These are phyloP conservation scores for Lithophane socia DNA, from an alignment of 2,888 invertebrate species.

Conservation along the genomic window DNA sequence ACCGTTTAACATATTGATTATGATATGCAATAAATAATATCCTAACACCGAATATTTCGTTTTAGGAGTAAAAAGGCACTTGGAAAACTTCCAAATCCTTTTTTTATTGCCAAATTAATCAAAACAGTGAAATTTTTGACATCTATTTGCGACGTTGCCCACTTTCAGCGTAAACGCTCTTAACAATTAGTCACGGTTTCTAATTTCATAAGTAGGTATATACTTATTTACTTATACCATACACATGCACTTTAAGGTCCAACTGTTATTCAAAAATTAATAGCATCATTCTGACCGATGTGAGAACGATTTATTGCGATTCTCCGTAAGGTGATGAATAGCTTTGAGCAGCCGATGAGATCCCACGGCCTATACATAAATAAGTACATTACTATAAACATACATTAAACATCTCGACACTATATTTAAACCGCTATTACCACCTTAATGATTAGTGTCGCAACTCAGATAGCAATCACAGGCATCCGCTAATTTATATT, in stretches of 20 bases:
- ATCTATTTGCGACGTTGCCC: no score
- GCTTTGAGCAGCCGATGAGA: neutral
- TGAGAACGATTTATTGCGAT: constrained; percentile 8
- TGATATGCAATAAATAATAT: no score
- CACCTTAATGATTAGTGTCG: constrained; percentile 58
- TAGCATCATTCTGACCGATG: constrained; percentile 5
- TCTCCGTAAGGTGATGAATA: constrained; percentile 18
- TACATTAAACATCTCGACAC: constrained; percentile 27
- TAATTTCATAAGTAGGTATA: neutral
- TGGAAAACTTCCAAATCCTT: no score
- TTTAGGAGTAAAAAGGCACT: no score
- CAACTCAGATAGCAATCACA: constrained; percentile 57
- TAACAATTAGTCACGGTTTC: neutral
- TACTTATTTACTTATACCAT: neutral
- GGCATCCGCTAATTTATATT: constrained; percentile 57
- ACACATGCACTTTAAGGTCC: neutral
- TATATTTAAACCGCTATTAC: constrained; percentile 38
- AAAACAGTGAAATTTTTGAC: no score
- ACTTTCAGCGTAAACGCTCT: no score
- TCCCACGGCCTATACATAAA: neutral
- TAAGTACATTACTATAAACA: constrained; percentile 5
- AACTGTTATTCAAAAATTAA: constrained; percentile 3
- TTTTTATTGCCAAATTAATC: no score
- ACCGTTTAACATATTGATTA: no score
- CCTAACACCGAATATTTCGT: no score